Conservation (phyloP, 1,140 invertebrate species). For the Leptinotarsa lineolata region DNA sequence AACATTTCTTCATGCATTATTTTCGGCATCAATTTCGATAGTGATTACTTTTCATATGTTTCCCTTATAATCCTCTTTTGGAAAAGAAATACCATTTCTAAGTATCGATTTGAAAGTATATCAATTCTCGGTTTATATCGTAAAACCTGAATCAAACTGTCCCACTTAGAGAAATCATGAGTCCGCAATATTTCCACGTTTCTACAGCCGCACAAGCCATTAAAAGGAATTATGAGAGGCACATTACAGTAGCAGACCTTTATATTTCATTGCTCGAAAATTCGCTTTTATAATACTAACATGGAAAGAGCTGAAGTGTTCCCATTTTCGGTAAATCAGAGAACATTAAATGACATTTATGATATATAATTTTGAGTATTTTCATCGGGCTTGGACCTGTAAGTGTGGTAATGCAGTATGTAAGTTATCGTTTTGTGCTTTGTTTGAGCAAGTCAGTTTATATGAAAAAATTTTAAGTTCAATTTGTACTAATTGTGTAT, state of each 20-base stretch:
- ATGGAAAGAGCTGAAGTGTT: neutral
- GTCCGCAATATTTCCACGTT: conserved; percentile 2
- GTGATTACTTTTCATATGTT: too few relatives aligned
- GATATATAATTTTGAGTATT: too few relatives aligned
- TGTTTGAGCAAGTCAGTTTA: too few relatives aligned
- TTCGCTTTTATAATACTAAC: neutral
- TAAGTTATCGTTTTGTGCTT: too few relatives aligned
- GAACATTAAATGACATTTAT: too few relatives aligned
- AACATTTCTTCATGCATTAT: too few relatives aligned
- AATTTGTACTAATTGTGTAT: too few relatives aligned
- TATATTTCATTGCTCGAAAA: conserved; percentile 6
- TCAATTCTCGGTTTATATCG: neutral
- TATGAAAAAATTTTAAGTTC: too few relatives aligned
- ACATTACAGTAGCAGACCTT: conserved; percentile 5
- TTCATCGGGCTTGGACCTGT: too few relatives aligned
- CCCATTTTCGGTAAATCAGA: neutral
- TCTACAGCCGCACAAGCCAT: neutral
- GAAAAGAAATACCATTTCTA: neutral
- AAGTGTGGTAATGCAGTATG: too few relatives aligned
- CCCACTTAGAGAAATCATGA: conserved; percentile 5
- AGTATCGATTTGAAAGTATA: neutral
- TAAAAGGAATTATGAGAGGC: conserved; percentile 1
- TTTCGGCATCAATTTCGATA: too few relatives aligned
- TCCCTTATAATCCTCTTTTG: too few relatives aligned
- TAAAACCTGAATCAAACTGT: neutral